phyloP scores from a whole-genome alignment of 1,140 invertebrate genomes.

The Contarinia nasturtii region DNA sequence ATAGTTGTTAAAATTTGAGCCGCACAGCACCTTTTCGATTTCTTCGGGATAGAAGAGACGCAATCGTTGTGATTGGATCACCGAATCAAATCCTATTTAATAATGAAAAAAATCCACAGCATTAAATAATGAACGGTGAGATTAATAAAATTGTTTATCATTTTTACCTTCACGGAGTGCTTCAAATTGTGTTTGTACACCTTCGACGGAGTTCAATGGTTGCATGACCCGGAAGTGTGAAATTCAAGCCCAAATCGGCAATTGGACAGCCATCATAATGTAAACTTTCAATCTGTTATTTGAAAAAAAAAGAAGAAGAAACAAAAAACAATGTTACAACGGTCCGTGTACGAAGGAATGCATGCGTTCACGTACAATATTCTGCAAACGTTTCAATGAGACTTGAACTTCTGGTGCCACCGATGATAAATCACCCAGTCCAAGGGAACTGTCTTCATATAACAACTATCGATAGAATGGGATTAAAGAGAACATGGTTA shows the following conservation, averaged over 20 bases:
- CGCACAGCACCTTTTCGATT: conserved; percentile 93
- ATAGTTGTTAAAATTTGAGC: conserved; percentile 26
- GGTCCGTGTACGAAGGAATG: no score
- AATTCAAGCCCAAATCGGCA: conserved; percentile 81
- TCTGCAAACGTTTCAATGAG: conserved; percentile 67
- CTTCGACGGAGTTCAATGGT: conserved; percentile 85
- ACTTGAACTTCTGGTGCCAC: conserved; percentile 75
- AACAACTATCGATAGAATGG: conserved; percentile 95
- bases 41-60: conserved; percentile 94
- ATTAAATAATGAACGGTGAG: no score
- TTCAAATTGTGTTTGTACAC: conserved; percentile 90
- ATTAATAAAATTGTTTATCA: no score
- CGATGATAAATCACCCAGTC: conserved; percentile 62
- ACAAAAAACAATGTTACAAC: conserved; percentile 19
- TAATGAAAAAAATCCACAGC: no score
- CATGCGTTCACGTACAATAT: conserved; percentile 48
- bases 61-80: conserved; percentile 75
- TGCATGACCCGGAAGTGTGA: conserved; percentile 83
- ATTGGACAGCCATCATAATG: conserved; percentile 82
- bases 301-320: no score
- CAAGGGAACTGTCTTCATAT: conserved; percentile 67
- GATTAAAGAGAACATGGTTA: no score
- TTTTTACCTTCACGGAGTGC: conserved; percentile 59
- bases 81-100: conserved; percentile 71
- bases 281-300: conserved; percentile 52